Evolutionary conservation across 2,113 vertebrate genomes (phyloP).

Genomic region (Siniperca chuatsi): DNA sequence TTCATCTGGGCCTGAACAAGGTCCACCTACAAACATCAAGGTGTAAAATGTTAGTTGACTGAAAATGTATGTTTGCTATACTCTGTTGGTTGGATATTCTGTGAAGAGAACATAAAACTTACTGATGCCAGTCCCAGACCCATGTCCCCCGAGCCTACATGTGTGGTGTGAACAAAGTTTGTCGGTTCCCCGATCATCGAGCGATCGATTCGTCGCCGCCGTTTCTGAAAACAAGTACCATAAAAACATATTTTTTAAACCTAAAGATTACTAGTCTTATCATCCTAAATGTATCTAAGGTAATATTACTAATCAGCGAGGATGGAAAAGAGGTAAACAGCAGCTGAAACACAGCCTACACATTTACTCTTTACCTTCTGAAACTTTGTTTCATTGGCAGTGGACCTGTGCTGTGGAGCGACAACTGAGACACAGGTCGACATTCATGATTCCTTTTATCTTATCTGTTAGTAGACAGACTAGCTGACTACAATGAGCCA

Average conservation of each 20-base stretch:
- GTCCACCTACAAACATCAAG: conserved; percentile 77
- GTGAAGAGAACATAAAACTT: conserved; percentile 57
- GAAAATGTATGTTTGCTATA: background rate
- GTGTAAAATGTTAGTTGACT: background rate
- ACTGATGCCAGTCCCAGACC: conserved; percentile 84
- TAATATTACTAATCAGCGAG: background rate
- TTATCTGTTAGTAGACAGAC: conserved; percentile 20
- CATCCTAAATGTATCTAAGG: background rate
- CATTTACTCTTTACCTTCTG: background rate
- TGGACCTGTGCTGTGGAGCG: background rate
- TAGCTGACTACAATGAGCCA: background rate
- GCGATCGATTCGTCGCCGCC: conserved; percentile 88
- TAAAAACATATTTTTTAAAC: background rate
- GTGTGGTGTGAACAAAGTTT: conserved; percentile 93
- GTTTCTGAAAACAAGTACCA: conserved; percentile 80
- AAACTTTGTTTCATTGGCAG: background rate
- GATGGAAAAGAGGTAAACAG: background rate
- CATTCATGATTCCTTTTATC: background rate
- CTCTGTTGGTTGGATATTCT: background rate
- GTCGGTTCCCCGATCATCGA: conserved; percentile 94
- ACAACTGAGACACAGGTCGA: background rate
- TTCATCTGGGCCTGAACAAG: conserved; percentile 91
- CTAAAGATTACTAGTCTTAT: background rate
- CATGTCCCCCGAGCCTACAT: conserved; percentile 90
- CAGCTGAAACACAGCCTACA: background rate